Percentiles rank a stretch among this genome's conserved stretches.
Evolutionary conservation across 2,797 vertebrate species (phyloP).

Genomic region (Falco rusticolus): DNA sequence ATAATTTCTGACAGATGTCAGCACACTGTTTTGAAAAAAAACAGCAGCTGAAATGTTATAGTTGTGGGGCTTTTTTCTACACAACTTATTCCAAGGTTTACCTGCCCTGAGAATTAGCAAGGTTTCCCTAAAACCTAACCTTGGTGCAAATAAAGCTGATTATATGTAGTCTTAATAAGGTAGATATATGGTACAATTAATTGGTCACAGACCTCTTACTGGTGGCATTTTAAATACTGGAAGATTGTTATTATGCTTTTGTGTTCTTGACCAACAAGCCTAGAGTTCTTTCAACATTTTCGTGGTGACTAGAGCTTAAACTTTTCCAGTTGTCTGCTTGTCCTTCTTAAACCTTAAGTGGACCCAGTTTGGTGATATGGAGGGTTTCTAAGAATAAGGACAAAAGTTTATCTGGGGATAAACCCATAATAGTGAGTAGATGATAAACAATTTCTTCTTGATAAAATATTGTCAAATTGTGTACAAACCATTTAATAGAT

Average conservation of each 20-base stretch:
- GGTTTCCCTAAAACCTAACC: neutral
- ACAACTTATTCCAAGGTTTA: neutral
- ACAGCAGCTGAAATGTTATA: neutral
- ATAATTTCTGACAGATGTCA: neutral
- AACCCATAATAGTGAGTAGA: neutral
- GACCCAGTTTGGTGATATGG: neutral
- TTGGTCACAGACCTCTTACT: neutral
- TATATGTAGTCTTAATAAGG: neutral
- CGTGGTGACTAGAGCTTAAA: neutral
- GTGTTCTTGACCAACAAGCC: neutral
- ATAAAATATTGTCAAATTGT: neutral
- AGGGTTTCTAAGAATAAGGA: neutral
- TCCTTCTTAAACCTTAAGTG: neutral
- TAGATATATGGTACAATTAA: rapidly evolving
- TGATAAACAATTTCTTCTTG: neutral
- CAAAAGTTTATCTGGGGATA: neutral
- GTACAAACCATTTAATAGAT: neutral
- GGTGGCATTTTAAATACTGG: neutral
- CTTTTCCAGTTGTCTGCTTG: neutral
- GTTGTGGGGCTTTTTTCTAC: rapidly evolving
- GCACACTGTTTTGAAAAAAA: neutral
- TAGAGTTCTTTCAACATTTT: neutral
- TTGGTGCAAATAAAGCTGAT: neutral
- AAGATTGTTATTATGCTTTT: neutral
- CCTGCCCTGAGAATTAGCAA: neutral